These are phyloP conservation scores for Telenomus remus DNA, from an alignment of 1,140 invertebrate species.

Conservation along the genomic window DNA sequence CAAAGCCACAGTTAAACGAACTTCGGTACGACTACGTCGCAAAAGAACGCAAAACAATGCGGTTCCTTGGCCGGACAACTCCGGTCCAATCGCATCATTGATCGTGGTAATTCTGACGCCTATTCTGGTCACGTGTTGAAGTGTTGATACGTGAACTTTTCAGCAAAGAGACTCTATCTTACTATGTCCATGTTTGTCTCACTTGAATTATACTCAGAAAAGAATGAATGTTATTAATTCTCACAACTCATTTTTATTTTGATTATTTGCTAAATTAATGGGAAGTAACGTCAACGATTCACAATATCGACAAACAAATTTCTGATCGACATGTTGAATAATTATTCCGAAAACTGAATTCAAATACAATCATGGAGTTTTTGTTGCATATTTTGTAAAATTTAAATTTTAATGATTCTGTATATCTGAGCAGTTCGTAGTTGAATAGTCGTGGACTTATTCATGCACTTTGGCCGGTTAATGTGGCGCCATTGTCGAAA, in stretches of 20 bases:
- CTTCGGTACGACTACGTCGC: background rate
- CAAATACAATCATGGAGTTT: too few relatives aligned
- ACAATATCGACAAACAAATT: too few relatives aligned
- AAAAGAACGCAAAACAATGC: conserved; percentile 3
- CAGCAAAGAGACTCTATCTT: conserved; percentile 29
- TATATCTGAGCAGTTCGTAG: conserved; percentile 12
- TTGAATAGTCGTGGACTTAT: conserved; percentile 11
- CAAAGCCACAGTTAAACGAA: background rate
- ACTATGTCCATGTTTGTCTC: conserved; percentile 32
- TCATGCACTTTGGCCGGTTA: conserved; percentile 12
- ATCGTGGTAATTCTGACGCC: conserved; percentile 23
- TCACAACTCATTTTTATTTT: too few relatives aligned
- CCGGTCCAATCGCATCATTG: conserved; percentile 12
- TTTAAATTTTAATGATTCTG: conserved; percentile 10
- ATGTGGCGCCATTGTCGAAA: conserved; percentile 27
- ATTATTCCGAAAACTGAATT: too few relatives aligned
- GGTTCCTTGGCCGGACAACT: conserved; percentile 12
- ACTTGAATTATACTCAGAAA: conserved; percentile 25
- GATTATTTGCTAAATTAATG: too few relatives aligned
- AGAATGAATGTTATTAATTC: conserved; percentile 31
- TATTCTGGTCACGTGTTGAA: conserved; percentile 37
- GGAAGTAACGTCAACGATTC: too few relatives aligned
- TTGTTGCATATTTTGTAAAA: too few relatives aligned
- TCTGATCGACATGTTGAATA: too few relatives aligned
- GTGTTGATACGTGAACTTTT: conserved; percentile 38